A percentile compares a stretch with the other conserved stretches of the same genome.
phyloP scores from a whole-genome alignment of 2,113 vertebrate species.

The Pseudorectes ferrugineus region DNA sequence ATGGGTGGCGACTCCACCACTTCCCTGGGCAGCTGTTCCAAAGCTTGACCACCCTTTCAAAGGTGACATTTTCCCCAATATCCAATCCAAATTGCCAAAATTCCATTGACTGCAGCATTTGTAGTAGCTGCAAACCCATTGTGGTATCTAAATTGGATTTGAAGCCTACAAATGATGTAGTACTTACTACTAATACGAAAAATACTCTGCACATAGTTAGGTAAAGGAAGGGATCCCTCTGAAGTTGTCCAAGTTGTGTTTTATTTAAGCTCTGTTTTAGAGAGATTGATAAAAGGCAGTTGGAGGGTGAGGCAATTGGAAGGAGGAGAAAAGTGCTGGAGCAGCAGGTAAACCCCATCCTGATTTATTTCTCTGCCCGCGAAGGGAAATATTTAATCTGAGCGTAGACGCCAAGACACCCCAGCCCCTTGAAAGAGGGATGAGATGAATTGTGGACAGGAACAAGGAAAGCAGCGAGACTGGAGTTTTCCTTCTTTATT shows the following conservation, averaged over 20 bases:
- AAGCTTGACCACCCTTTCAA: background rate
- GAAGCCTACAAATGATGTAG: background rate
- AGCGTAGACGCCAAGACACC: background rate
- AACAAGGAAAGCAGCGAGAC: background rate
- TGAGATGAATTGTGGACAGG: background rate
- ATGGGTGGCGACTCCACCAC: fast-evolving
- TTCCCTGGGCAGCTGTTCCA: background rate
- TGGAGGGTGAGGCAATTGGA: background rate
- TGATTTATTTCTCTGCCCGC: background rate
- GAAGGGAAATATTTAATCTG: background rate
- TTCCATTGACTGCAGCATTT: background rate
- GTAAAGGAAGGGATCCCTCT: background rate
- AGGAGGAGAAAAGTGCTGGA: background rate
- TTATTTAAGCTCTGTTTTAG: background rate
- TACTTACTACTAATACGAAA: too few species aligned
- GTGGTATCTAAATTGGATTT: background rate
- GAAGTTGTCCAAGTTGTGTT: background rate
- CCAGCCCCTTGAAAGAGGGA: background rate
- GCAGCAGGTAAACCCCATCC: background rate
- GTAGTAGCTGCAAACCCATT: background rate
- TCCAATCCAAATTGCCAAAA: background rate
- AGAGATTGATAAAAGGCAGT: background rate
- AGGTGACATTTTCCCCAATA: background rate
- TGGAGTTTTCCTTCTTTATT: background rate
- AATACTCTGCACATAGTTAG: background rate